Percentiles rank a stretch among this genome's conserved stretches.
Evolutionary conservation across 2,113 vertebrate genomes (phyloP).

Genomic region (Cyanocitta stelleri): DNA sequence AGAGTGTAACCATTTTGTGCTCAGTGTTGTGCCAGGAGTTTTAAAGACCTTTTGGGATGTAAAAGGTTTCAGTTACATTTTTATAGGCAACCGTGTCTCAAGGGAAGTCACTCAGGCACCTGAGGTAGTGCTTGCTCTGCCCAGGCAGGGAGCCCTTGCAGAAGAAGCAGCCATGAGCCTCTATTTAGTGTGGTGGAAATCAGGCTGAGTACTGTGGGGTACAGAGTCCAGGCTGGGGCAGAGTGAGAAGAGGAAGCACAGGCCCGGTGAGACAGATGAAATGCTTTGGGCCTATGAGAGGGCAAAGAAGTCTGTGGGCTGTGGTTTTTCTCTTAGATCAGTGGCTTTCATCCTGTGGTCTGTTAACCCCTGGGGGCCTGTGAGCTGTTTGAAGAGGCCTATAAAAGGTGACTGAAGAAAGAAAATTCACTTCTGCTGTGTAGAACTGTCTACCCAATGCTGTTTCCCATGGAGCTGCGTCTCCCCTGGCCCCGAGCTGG

Average conservation of each 20-base stretch:
- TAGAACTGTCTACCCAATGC: background rate
- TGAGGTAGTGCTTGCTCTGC: background rate
- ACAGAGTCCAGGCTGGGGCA: background rate
- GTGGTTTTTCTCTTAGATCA: background rate
- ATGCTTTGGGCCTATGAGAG: background rate
- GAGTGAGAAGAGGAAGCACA: background rate
- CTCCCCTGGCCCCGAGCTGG: background rate
- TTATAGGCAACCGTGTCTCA: accelerated
- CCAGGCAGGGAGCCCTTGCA: background rate
- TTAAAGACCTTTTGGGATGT: background rate
- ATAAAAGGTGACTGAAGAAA: background rate
- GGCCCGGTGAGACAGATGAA: background rate
- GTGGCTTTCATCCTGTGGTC: background rate
- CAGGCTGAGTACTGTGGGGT: accelerated
- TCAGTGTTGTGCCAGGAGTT: background rate
- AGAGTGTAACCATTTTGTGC: background rate
- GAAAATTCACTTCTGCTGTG: background rate
- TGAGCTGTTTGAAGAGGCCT: background rate
- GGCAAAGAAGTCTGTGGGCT: background rate
- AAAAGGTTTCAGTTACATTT: background rate
- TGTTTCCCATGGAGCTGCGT: background rate
- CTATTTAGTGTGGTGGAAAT: background rate
- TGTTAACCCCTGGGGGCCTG: background rate
- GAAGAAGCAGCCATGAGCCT: background rate
- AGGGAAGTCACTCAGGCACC: background rate